phyloP scores from a whole-genome alignment of 1,140 invertebrate genomes.

The Euglossa dilemma region DNA sequence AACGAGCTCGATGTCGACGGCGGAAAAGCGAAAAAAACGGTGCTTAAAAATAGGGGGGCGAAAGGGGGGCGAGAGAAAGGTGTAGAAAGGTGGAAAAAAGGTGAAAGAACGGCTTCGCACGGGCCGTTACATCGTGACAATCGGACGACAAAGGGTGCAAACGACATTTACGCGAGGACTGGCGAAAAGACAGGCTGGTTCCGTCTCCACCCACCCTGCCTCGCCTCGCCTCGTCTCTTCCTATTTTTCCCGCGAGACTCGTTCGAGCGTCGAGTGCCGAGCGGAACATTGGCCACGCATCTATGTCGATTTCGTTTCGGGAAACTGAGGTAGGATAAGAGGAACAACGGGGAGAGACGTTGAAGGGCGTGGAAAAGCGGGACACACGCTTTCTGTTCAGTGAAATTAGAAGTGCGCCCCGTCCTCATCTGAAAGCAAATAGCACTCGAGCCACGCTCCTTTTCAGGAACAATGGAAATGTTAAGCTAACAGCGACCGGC shows the following conservation, averaged over 20 bases:
- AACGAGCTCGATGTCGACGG: neutral
- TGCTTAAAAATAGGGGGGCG: too few relatives aligned
- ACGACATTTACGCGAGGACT: slow-evolving; percentile 11
- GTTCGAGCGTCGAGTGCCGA: neutral
- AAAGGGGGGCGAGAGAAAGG: neutral
- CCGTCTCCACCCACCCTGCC: neutral
- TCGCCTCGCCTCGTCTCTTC: neutral
- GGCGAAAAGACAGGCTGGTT: neutral
- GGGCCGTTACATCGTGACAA: neutral
- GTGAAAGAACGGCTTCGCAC: neutral
- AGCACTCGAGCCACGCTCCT: slow-evolving; percentile 70
- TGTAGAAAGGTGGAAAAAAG: neutral
- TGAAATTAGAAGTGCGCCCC: slow-evolving; percentile 68
- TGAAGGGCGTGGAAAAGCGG: slow-evolving; percentile 1
- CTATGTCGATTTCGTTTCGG: slow-evolving; percentile 1
- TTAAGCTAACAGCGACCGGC: slow-evolving; percentile 71
- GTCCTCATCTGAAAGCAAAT: slow-evolving; percentile 70
- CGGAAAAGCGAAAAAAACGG: neutral
- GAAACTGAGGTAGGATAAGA: neutral
- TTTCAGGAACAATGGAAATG: slow-evolving; percentile 70
- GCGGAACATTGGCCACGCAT: slow-evolving; percentile 4
- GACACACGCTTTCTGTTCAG: slow-evolving; percentile 54
- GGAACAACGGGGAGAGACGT: too few relatives aligned
- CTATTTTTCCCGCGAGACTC: neutral
- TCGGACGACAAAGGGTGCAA: slow-evolving; percentile 9